Evolutionary conservation across 1,140 invertebrate species (phyloP), one percentile per base, ranked within the genome.

Genomic region (Campoletis sonorensis): DNA sequence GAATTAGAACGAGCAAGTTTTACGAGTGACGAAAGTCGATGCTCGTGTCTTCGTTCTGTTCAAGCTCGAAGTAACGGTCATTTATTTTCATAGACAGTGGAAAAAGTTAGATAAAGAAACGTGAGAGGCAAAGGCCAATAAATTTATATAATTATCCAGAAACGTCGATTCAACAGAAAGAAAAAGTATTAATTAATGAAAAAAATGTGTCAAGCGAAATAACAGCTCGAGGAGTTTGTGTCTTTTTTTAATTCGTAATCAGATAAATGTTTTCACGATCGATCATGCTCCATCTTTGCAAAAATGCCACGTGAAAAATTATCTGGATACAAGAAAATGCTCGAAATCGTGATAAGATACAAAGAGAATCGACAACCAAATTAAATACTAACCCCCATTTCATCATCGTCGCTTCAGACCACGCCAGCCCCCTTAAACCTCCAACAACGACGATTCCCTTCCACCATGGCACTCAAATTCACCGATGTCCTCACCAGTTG

Each of bases 241-340:
- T n/a, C n/a, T 54, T 54, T 21, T 18, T 54, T 54, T 64, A 11
- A 7, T 64, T 10, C 23, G 27, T 64, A 23, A 26, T 64, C 21
- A 64, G 61, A 64, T 23, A 27, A 64, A 64, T 11, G 23, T 26
- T 3, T 26, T 0, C 1, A 13, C 61, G n/a, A 23, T 64, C 26
- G 16, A 78, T 79, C 40, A 68, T 75, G 40, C 23, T 33, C 1
- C 27, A 71, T 18, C 49, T 13, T 21, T 67, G 71, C 72, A 77
- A 86, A 75, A 72, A 79, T 83, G 80, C 72, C 58, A 80, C 83
- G 40, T 84, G 75, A 84, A 80, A 80, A 61, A 27, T 51, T 67
- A 23, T 64, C n/a, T n/a, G 23, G 1, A 26, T 26, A 64, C 7
- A 78, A 45, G 67, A 37, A 71, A 58, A 84, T 84, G 83, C 81